Base-by-base conservation (phyloP, 2,113 vertebrate genomes). In the Urocolius indicus region DNA sequence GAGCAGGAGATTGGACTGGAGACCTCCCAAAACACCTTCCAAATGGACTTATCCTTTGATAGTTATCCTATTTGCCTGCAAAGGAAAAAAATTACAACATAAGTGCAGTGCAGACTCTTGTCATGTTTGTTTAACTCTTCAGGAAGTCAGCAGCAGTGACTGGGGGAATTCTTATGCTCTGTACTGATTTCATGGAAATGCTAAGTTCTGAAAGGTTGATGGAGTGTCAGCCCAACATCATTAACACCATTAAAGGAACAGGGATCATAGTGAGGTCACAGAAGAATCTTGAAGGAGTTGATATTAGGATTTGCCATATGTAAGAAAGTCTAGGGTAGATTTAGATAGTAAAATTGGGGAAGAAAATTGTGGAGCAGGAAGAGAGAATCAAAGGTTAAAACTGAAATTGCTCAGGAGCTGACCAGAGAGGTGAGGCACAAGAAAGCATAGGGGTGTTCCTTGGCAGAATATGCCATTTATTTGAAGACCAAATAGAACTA, bases 401-500 rank as follows among this genome's bases (percentile, higher is more conserved):
- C 1, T 62, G 16, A 62, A 87, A 17, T 61, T 29, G 32, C 6
- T 54, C 16, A 17, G 22, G 69, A 86, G 27, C 41, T 62, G 41
- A 36, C 14, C 41, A n/a, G 38, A 79, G 48, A 38, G 55, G 34
- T n/a, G 0, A 12, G 30, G 48, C 30, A 57, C 11, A 45, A 52
- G 5, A 6, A 23, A 29, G 29, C 34, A 5, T 45, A 45, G 84
- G 51, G 27, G 78, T 66, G 6, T 84, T 91, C 27, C 14, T 24
- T 63, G 10, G 6, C 41, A 13, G 11, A 68, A 26, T 45, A 30
- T 0, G 0, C 54, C 5, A 21, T 46, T 27, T 81, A 54, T 45
- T 59, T 87, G 59, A 77, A 63, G 32, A 55, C 13, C 4, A 57
- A 18, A 38, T 18, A 61, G n/a, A 62, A 3, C 20, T 75, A 10